Base-by-base conservation (phyloP, 2,888 invertebrate species). In the Drosophila glabriapex region DNA sequence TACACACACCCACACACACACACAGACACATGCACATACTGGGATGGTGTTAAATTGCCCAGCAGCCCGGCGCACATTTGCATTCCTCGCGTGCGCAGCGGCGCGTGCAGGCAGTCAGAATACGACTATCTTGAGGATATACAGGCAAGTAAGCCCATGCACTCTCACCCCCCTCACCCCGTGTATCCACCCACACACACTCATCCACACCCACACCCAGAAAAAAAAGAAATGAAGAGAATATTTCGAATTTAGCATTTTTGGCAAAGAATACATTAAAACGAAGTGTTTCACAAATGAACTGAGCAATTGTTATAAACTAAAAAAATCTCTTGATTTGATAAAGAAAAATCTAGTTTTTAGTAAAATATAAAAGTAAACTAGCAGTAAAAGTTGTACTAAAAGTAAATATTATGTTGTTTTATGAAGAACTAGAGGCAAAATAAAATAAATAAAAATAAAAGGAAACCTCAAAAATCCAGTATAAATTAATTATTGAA, bases 31-130 rank as follows among this genome's bases (percentile, higher is more conserved):
- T 14, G 37, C 41, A 52, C 41, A 33, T 33, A 28, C 39, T 67
- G 76, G 72, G 31, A 63, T 72, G 63, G 90, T 91, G 86, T 89
- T 87, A 89, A 91, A 91, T 91, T 89, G 91, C 90, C 88, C 85
- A 76, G 78, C 82, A 91, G 91, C 76, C 37, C 46, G 70, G 50
- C 73, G 70, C 76, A 73, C 76, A 86, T 83, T 89, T 80, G 79
- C 86, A 91, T 87, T 84, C 72, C 68, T 74, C 66, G 79, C 77
- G 71, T 68, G 80, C 54, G 74, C 75, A 74, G 43, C 75, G 63
- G 65, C 72, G 70, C 73, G 64, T 78, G 76, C 64, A 54, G 68
- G 65, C 76, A 61, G 75, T 76, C 82, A 53, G 78, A 37, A 54
- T 35, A 49, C 67, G 73, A 71, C 76, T 76, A 78, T 89, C 87